phyloP scores from a whole-genome alignment of 37 sponge, comb jelly and placozoan species.

The Halisarca cf. caerulea region DNA sequence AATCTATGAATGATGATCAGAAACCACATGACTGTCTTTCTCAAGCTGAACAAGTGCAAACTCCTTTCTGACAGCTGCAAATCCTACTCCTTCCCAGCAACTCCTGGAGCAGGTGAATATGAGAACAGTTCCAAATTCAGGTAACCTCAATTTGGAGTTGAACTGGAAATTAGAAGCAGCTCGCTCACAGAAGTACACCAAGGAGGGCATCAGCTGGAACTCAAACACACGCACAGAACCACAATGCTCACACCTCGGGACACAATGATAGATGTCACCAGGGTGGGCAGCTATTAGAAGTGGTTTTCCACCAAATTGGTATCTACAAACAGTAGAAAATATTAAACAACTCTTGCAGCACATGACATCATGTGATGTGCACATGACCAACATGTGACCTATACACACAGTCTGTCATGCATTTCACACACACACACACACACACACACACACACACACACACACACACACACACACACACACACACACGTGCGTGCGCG shows the following conservation, averaged over 20 bases:
- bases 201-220: slow-evolving; percentile 77
- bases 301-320: slow-evolving; percentile 37
- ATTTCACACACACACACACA: too few species aligned
- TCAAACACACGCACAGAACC: slow-evolving; percentile 63
- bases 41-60: slow-evolving; percentile 46
- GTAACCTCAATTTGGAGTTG: background rate
- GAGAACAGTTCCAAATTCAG: slow-evolving; percentile 81
- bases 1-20: too few species aligned
- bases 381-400: too few species aligned
- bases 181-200: slow-evolving; percentile 60
- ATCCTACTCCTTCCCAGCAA: slow-evolving; percentile 60
- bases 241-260: slow-evolving; percentile 47
- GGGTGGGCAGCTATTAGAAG: slow-evolving; percentile 23
- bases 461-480: too few species aligned
- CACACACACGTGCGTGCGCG: too few species aligned
- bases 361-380: too few species aligned
- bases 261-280: background rate
- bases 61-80: slow-evolving; percentile 31
- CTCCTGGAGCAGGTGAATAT: slow-evolving; percentile 73
- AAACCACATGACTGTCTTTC: slow-evolving; percentile 9
- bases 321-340: slow-evolving; percentile 20
- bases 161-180: background rate
- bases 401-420: too few species aligned
- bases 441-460: too few species aligned
- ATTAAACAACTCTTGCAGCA: too few species aligned